phyloP scores from a whole-genome alignment of 2,113 vertebrate genomes.

The Phoxinus phoxinus region DNA sequence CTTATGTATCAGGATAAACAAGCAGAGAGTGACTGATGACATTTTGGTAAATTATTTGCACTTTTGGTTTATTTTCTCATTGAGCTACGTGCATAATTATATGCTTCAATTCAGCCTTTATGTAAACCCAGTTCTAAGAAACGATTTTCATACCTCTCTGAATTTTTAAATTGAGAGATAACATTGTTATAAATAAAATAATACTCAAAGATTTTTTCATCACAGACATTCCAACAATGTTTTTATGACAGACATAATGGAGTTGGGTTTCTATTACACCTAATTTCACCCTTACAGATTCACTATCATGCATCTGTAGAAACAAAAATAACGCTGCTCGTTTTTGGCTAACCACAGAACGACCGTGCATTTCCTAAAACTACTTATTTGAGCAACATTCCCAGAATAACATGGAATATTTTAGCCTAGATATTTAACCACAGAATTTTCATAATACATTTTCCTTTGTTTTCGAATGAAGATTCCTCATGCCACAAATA shows the following conservation, averaged over 20 bases:
- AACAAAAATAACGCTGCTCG: constrained; percentile 32
- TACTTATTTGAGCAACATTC: constrained; percentile 56
- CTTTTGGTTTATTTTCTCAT: constrained; percentile 19
- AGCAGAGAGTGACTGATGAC: not conserved
- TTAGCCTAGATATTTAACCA: not conserved
- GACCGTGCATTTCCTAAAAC: constrained; percentile 59
- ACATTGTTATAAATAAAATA: not conserved
- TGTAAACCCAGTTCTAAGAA: constrained; percentile 28
- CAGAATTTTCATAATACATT: not conserved
- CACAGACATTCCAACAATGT: constrained; percentile 35
- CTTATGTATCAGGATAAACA: constrained; percentile 22
- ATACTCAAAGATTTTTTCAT: constrained; percentile 37
- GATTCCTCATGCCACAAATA: constrained; percentile 15
- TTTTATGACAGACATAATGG: constrained; percentile 41
- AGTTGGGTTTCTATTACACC: constrained; percentile 56
- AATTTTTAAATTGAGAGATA: constrained; percentile 5
- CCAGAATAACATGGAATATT: constrained; percentile 16
- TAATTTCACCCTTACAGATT: constrained; percentile 61
- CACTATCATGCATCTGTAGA: constrained; percentile 56
- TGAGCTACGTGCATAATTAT: constrained; percentile 35
- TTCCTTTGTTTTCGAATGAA: not conserved
- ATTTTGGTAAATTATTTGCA: constrained; percentile 35
- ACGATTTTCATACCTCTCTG: constrained; percentile 8
- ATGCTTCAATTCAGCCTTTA: constrained; percentile 1
- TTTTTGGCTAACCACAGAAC: constrained; percentile 56